Percentiles rank a stretch among this genome's conserved stretches.
These are phyloP conservation scores for Corythucha ciliata DNA, from an alignment of 2,888 invertebrate species.

Conservation along the genomic window DNA sequence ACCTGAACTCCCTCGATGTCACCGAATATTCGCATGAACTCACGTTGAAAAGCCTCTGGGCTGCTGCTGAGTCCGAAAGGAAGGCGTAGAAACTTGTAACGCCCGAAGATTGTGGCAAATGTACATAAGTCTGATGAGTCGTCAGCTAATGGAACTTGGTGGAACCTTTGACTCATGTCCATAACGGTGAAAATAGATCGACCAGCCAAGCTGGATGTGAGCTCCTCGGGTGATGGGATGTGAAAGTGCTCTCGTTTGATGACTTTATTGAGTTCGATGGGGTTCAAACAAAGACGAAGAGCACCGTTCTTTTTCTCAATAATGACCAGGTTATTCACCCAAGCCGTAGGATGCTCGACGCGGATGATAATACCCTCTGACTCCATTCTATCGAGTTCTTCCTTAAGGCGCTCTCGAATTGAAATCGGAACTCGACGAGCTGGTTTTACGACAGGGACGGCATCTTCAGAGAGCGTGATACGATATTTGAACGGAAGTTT, in stretches of 20 bases:
- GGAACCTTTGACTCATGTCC: constrained; percentile 19
- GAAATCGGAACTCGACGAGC: constrained; percentile 2
- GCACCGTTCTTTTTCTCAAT: constrained; percentile 17
- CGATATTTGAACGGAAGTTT: constrained; percentile 3
- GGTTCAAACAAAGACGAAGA: constrained; percentile 15
- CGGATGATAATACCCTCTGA: constrained; percentile 2
- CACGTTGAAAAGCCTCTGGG: constrained; percentile 25
- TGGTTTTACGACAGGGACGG: constrained; percentile 9
- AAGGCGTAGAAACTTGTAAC: constrained; percentile 20
- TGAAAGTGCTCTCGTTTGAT: constrained; percentile 16
- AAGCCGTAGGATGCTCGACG: constrained; percentile 9
- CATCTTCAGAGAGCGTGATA: constrained; percentile 6
- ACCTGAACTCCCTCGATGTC: constrained; percentile 22
- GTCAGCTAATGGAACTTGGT: constrained; percentile 17
- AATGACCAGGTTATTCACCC: constrained; percentile 20
- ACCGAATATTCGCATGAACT: constrained; percentile 20
- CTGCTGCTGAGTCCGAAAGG: constrained; percentile 21
- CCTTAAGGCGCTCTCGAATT: constrained; percentile 3
- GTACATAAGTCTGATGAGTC: constrained; percentile 16
- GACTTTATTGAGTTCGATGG: constrained; percentile 17
- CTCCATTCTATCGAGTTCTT: constrained; percentile 2
- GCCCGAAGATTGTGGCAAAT: constrained; percentile 20
- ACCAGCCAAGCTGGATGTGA: constrained; percentile 11
- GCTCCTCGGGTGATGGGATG: constrained; percentile 19
- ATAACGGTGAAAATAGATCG: constrained; percentile 13